Evolutionary conservation across 2,888 invertebrate genomes (phyloP).

Genomic region (Tortrix viridana): DNA sequence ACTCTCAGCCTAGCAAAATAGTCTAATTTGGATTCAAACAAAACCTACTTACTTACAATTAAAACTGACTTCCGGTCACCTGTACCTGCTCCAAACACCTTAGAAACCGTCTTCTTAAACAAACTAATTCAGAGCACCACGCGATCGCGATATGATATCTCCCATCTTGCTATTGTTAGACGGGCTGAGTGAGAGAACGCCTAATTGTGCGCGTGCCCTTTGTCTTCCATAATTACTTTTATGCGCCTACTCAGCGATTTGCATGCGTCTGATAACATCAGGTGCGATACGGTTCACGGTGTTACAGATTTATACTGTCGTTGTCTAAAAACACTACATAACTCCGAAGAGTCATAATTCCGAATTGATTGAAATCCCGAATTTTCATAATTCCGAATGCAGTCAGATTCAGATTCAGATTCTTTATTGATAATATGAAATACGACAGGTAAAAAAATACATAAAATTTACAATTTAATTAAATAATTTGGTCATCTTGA

Average conservation of each 20-base stretch:
- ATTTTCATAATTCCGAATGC: too few relatives aligned
- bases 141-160: conserved; percentile 71
- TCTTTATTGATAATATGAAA: too few relatives aligned
- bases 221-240: conserved; percentile 72
- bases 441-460: too few relatives aligned
- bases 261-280: conserved; percentile 63
- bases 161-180: conserved; percentile 70
- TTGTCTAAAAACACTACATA: too few relatives aligned
- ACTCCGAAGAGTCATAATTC: too few relatives aligned
- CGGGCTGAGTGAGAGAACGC: conserved; percentile 50
- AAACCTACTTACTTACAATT: not conserved
- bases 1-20: too few relatives aligned
- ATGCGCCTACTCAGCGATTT: conserved; percentile 71
- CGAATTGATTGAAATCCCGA: too few relatives aligned
- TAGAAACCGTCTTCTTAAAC: conserved; percentile 52
- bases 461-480: too few relatives aligned
- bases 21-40: too few relatives aligned
- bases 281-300: conserved; percentile 51
- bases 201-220: conserved; percentile 66
- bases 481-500: too few relatives aligned
- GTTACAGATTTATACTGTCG: conserved; percentile 15
- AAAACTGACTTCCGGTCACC: not conserved
- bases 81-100: conserved; percentile 16
- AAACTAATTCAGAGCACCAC: conserved; percentile 71
- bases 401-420: too few relatives aligned